Evolutionary conservation across 2,113 vertebrate species (phyloP).

Genomic region (Cinclus mexicanus): DNA sequence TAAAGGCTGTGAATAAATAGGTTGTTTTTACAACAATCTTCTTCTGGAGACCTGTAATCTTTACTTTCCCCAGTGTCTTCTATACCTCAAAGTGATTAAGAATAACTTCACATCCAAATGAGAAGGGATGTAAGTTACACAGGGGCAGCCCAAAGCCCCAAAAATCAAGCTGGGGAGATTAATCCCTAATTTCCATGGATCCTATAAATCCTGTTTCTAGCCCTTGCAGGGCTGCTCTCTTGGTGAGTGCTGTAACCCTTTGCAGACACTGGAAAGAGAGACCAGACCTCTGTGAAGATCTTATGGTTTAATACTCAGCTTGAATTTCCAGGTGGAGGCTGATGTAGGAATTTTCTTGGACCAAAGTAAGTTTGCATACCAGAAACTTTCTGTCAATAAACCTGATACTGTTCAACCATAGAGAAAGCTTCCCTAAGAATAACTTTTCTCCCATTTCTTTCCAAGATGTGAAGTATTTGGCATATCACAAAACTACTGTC

Average conservation of each 20-base stretch:
- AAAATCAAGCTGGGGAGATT: accelerated
- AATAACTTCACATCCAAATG: background rate
- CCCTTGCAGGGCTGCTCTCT: background rate
- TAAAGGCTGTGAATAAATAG: background rate
- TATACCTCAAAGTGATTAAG: background rate
- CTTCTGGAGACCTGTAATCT: background rate
- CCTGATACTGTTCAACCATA: background rate
- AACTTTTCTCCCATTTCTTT: background rate
- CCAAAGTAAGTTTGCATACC: background rate
- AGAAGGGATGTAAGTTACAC: background rate
- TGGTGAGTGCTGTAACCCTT: background rate
- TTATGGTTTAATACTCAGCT: background rate
- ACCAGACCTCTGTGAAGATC: background rate
- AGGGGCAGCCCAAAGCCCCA: background rate
- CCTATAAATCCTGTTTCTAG: accelerated
- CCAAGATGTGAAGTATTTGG: background rate
- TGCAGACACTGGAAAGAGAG: background rate
- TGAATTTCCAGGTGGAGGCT: background rate
- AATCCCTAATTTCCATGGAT: background rate
- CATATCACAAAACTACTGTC: background rate
- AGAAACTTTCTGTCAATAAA: background rate
- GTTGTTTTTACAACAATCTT: background rate
- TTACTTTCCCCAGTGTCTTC: background rate
- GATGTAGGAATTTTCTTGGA: background rate
- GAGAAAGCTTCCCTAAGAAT: background rate